These are phyloP conservation scores for Alaudala cheleensis DNA, from an alignment of 2,113 vertebrate genomes.

Conservation along the genomic window DNA sequence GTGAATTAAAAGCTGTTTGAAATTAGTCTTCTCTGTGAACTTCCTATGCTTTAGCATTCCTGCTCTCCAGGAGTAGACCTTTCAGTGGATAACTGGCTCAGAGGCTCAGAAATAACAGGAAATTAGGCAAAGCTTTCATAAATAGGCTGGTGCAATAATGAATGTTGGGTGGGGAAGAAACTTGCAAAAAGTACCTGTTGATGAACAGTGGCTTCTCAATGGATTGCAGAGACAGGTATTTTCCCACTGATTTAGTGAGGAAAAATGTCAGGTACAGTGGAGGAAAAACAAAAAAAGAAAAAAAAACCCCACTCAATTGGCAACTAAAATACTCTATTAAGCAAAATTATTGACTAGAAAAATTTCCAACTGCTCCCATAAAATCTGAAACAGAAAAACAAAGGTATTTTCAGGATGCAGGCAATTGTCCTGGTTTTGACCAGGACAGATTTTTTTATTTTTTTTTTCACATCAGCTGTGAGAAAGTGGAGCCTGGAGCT, in stretches of 20 bases:
- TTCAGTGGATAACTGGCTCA: neutral
- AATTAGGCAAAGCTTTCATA: neutral
- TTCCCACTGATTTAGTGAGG: neutral
- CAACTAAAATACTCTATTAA: neutral
- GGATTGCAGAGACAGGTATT: neutral
- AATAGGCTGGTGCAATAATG: neutral
- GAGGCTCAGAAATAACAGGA: neutral
- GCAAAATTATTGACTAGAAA: neutral
- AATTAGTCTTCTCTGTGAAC: neutral
- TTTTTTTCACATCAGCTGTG: neutral
- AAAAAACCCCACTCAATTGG: too few species aligned
- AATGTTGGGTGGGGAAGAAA: neutral
- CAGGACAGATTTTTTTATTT: neutral
- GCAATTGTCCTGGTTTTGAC: neutral
- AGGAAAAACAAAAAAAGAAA: neutral
- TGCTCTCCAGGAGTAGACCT: fast-evolving
- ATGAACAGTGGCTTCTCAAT: neutral
- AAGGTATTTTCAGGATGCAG: neutral
- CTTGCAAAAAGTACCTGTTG: neutral
- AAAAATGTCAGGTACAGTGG: neutral
- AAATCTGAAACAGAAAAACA: neutral
- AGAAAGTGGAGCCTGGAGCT: neutral
- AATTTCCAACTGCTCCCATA: neutral
- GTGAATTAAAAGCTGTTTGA: neutral
- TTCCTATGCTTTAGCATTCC: neutral